These are phyloP conservation scores for Liparis tanakae DNA, from an alignment of 2,797 vertebrate genomes.

Conservation along the genomic window DNA sequence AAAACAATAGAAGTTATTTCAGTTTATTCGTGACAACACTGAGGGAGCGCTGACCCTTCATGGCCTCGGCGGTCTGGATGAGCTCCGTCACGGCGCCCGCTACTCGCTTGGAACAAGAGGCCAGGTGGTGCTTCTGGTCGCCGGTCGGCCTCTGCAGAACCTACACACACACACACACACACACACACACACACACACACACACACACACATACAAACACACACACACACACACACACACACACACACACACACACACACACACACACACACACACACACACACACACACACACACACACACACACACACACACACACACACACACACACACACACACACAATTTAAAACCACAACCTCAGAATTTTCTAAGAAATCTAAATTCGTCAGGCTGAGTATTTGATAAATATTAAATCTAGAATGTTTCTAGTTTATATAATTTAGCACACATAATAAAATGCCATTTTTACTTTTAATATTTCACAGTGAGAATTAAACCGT, in stretches of 20 bases:
- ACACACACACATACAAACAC: too few relatives aligned
- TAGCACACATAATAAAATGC: background rate
- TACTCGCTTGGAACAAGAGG: conserved; percentile 89
- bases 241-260: too few relatives aligned
- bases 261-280: background rate
- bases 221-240: background rate
- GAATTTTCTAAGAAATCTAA: background rate
- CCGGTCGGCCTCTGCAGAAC: conserved; percentile 90
- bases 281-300: background rate
- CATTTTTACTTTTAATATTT: background rate
- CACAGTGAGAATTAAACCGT: background rate
- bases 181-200: too few relatives aligned
- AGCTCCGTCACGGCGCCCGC: conserved; percentile 93
- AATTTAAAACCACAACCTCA: background rate
- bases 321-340: background rate
- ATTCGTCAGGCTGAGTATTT: background rate
- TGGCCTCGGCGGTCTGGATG: conserved; percentile 93
- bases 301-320: too few relatives aligned
- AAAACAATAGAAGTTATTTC: conserved; percentile 4
- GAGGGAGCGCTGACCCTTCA: conserved; percentile 88
- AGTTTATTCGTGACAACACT: background rate
- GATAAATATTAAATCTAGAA: background rate
- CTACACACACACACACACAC: conserved; percentile 61
- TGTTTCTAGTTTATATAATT: background rate
- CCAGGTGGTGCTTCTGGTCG: conserved; percentile 91